A percentile compares a stretch with the other conserved stretches of the same genome.
phyloP scores from a whole-genome alignment of 1,140 invertebrate species.

The Trinorchestia longiramus region DNA sequence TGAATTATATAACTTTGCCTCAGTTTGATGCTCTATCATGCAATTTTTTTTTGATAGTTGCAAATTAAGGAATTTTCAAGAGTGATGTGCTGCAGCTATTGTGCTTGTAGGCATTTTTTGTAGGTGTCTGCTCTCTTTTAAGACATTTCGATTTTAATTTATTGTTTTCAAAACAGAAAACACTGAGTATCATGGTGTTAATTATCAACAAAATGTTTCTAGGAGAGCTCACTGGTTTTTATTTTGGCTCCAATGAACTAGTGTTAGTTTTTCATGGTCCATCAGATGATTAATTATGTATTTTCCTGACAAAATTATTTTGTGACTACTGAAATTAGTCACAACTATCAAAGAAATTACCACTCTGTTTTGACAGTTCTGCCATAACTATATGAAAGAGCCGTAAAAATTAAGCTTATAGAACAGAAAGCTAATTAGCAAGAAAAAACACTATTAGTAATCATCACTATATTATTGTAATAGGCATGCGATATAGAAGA shows the following conservation, averaged over 20 bases:
- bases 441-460: neutral
- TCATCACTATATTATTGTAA: neutral
- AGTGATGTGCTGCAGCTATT: neutral
- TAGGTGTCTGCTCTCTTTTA: neutral
- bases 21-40: no score
- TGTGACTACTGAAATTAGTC: neutral
- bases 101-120: neutral
- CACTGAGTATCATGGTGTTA: neutral
- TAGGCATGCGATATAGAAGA: neutral
- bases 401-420: neutral
- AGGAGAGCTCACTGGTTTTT: neutral
- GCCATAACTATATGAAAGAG: neutral
- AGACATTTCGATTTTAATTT: neutral
- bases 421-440: neutral
- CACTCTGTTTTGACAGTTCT: neutral
- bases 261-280: no score
- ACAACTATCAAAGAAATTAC: neutral
- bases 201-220: neutral
- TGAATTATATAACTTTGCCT: no score
- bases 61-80: neutral
- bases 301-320: neutral
- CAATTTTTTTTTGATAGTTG: neutral
- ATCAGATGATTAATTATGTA: no score
- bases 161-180: neutral
- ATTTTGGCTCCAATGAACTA: neutral